Percentiles rank a stretch among this genome's conserved stretches.
These are phyloP conservation scores for Paracentrotus lividus DNA, from an alignment of 53 echinoderm and acorn worm species.

Conservation along the genomic window DNA sequence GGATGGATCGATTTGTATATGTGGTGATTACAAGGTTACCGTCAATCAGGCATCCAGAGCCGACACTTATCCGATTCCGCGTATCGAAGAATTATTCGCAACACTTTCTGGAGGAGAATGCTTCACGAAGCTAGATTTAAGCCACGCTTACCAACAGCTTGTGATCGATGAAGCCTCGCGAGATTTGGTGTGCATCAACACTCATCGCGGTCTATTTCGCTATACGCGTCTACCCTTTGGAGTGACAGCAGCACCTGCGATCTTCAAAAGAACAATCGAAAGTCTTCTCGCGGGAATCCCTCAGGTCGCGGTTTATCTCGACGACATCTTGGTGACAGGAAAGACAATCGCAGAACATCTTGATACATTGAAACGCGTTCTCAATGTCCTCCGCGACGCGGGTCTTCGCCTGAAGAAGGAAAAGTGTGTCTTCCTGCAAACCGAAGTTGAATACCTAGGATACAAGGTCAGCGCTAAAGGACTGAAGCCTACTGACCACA, in stretches of 20 bases:
- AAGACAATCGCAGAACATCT: neutral
- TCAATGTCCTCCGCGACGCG: neutral
- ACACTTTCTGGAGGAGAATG: slow-evolving; percentile 58
- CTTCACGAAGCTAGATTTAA: slow-evolving; percentile 75
- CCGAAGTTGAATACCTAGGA: no score
- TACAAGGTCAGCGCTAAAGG: slow-evolving; percentile 61
- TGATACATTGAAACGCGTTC: neutral
- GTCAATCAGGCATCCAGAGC: slow-evolving; percentile 56
- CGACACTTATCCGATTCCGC: slow-evolving; percentile 51
- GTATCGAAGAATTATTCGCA: slow-evolving; percentile 72
- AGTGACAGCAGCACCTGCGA: slow-evolving; percentile 61
- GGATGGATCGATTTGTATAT: slow-evolving; percentile 68
- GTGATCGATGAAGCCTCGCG: no score
- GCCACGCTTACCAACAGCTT: slow-evolving; percentile 76
- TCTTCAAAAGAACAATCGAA: slow-evolving; percentile 68
- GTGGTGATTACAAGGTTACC: slow-evolving; percentile 74
- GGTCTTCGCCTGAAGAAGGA: no score
- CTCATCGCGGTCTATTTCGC: no score
- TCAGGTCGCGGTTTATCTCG: slow-evolving; percentile 23
- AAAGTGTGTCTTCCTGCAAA: no score
- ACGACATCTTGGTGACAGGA: neutral
- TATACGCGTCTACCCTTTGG: no score
- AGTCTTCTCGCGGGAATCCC: slow-evolving; percentile 26
- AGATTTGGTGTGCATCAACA: no score
- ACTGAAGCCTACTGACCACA: slow-evolving; percentile 48